Evolutionary conservation across 2,113 vertebrate genomes (phyloP).

Genomic region (Catharus fuscescens): DNA sequence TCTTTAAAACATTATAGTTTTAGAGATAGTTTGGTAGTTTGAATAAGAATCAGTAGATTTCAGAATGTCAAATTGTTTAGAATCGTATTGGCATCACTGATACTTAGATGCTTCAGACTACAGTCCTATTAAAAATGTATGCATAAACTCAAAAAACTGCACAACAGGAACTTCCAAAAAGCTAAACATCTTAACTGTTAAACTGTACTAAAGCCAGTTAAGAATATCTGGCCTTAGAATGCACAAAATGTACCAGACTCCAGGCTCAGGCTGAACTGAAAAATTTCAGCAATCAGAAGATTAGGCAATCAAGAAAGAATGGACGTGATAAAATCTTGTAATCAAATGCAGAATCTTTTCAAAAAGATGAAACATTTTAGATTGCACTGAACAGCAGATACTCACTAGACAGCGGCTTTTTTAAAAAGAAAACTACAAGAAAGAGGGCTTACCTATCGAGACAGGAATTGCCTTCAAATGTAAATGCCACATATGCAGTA

Average conservation of each 20-base stretch:
- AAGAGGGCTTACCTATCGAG: slow-evolving; percentile 81
- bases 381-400: not conserved
- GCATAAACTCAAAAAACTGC: not conserved
- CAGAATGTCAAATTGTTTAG: not conserved
- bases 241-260: not conserved
- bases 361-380: not conserved
- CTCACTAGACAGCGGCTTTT: fast-evolving
- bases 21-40: not conserved
- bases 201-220: not conserved
- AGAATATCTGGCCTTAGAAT: not conserved
- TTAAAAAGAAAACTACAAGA: not conserved
- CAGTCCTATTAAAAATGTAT: fast-evolving
- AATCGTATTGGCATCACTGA: not conserved
- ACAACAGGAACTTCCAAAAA: not conserved
- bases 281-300: not conserved
- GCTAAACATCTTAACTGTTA: not conserved
- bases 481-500: slow-evolving; percentile 97
- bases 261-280: not conserved
- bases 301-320: not conserved
- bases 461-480: slow-evolving; percentile 88
- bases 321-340: not conserved
- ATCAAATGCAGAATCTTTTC: not conserved
- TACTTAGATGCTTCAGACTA: not conserved
- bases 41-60: not conserved
- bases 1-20: not conserved